Evolutionary conservation across 1,140 invertebrate species (phyloP).

Genomic region (Heliconius hermathena): DNA sequence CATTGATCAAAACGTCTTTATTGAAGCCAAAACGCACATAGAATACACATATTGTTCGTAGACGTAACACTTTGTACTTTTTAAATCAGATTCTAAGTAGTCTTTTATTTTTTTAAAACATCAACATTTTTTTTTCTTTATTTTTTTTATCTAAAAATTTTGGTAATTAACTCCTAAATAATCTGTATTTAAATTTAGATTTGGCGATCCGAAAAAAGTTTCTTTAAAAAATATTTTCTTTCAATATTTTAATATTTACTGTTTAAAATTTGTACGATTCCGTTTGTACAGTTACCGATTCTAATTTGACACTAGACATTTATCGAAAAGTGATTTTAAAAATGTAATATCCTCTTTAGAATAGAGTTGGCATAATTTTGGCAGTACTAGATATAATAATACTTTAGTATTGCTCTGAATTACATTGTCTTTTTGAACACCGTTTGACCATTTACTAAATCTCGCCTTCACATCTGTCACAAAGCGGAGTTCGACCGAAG

Average conservation of each 20-base stretch:
- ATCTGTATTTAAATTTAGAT: slow-evolving; percentile 79
- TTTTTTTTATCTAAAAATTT: slow-evolving; percentile 69
- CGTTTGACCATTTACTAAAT: slow-evolving; percentile 55
- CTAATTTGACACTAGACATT: slow-evolving; percentile 81
- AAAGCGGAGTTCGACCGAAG: slow-evolving; percentile 64
- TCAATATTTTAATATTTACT: slow-evolving; percentile 70
- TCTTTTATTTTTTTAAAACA: slow-evolving; percentile 75
- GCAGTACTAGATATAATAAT: slow-evolving; percentile 81
- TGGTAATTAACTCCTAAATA: slow-evolving; percentile 77
- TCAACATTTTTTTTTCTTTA: slow-evolving; percentile 68
- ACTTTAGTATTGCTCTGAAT: slow-evolving; percentile 81
- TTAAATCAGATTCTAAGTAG: slow-evolving; percentile 78
- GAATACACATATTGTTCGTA: slow-evolving; percentile 72
- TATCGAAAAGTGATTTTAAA: slow-evolving; percentile 74
- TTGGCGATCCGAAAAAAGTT: slow-evolving; percentile 80
- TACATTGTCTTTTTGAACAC: slow-evolving; percentile 81
- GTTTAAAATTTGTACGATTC: slow-evolving; percentile 81
- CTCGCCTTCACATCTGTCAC: slow-evolving; percentile 46
- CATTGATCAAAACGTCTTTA: slow-evolving; percentile 65
- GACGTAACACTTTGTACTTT: slow-evolving; percentile 77
- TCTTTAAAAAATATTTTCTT: slow-evolving; percentile 80
- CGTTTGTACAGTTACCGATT: slow-evolving; percentile 80
- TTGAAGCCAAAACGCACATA: slow-evolving; percentile 78
- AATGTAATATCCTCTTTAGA: slow-evolving; percentile 69
- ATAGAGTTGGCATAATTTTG: slow-evolving; percentile 80